Evolutionary conservation across 2,797 vertebrate species (phyloP).

Genomic region (Pseudopleuronectes americanus): DNA sequence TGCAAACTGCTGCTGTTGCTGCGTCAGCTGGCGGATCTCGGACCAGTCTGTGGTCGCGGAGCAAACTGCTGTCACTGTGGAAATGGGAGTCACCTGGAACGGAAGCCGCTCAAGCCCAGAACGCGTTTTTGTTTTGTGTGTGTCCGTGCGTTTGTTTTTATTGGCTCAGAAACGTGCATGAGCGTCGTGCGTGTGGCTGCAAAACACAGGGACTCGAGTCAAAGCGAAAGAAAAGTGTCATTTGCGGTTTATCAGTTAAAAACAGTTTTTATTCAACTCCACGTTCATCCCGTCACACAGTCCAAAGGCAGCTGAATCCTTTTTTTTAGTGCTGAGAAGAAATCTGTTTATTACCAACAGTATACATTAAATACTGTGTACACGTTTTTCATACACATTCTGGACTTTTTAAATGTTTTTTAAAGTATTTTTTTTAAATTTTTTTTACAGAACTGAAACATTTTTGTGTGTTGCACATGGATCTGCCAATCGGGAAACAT

Average conservation of each 20-base stretch:
- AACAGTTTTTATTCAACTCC: constrained; percentile 35
- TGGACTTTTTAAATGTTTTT: constrained; percentile 16
- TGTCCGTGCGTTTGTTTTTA: no score
- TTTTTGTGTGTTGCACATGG: constrained; percentile 70
- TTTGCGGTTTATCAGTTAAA: constrained; percentile 12
- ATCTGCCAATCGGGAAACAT: constrained; percentile 71
- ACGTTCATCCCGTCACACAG: constrained; percentile 20
- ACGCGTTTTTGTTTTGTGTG: not conserved
- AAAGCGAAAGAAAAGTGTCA: not conserved
- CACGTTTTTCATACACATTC: constrained; percentile 73
- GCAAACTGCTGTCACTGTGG: constrained; percentile 55
- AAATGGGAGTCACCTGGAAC: constrained; percentile 82
- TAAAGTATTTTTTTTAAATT: not conserved
- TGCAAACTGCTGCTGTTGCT: constrained; percentile 48
- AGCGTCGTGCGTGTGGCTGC: not conserved
- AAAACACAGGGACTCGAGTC: not conserved
- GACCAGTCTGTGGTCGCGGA: constrained; percentile 19
- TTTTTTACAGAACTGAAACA: constrained; percentile 61
- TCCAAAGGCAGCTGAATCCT: constrained; percentile 59
- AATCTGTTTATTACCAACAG: constrained; percentile 79
- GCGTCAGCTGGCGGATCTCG: constrained; percentile 62
- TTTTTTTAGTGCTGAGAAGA: constrained; percentile 67
- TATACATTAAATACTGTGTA: constrained; percentile 80
- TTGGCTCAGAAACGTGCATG: not conserved
- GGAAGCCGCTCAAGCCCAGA: constrained; percentile 72